These are phyloP conservation scores for Balaeniceps rex DNA, from an alignment of 2,113 vertebrate species.

Conservation along the genomic window DNA sequence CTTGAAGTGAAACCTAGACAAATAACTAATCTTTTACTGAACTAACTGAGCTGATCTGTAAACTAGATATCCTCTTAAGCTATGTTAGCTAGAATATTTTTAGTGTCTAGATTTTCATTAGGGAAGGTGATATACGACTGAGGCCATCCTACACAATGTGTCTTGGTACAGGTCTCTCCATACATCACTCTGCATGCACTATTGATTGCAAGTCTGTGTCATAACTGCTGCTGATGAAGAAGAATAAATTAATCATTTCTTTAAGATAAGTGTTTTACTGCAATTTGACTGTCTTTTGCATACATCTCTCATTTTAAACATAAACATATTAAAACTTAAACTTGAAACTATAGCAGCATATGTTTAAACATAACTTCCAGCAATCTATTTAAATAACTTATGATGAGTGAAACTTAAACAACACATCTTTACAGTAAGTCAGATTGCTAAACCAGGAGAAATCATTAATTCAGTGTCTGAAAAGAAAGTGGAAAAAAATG, in stretches of 20 bases:
- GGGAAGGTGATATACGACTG: neutral
- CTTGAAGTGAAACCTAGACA: neutral
- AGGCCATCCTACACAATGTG: neutral
- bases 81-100: neutral
- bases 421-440: neutral
- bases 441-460: neutral
- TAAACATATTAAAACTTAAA: conserved; percentile 23
- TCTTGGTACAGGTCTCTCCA: neutral
- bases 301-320: neutral
- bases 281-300: neutral
- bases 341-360: conserved; percentile 8
- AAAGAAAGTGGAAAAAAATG: neutral
- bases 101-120: neutral
- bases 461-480: neutral
- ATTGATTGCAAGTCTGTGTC: neutral
- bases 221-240: neutral
- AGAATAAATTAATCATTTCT: conserved; percentile 9
- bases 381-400: conserved; percentile 25
- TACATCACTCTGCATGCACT: neutral
- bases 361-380: neutral
- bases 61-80: neutral
- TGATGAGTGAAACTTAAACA: neutral
- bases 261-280: neutral
- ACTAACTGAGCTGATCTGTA: neutral
- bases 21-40: neutral